A percentile compares a stretch with the other conserved stretches of the same genome.
phyloP scores from a whole-genome alignment of 1,140 invertebrate species.

The Aricia agestis region DNA sequence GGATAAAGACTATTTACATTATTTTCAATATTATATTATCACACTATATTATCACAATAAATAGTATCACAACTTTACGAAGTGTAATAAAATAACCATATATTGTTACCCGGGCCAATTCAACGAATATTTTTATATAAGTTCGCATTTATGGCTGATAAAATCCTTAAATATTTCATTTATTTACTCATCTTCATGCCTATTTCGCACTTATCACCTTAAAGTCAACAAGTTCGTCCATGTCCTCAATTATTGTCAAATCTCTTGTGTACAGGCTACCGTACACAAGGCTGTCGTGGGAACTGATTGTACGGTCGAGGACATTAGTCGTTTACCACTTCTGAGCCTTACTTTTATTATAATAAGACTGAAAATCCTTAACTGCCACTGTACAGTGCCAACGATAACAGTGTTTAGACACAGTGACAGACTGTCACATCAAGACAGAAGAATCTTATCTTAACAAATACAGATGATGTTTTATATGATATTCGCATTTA shows the following conservation, averaged over 20 bases:
- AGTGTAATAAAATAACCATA: too few species aligned
- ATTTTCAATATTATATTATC: too few species aligned
- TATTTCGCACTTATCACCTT: neutral
- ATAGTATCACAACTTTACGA: too few species aligned
- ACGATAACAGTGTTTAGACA: neutral
- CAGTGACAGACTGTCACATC: neutral
- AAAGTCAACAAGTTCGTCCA: neutral
- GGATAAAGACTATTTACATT: too few species aligned
- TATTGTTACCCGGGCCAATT: too few species aligned
- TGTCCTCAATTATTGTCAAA: neutral
- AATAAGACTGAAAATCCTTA: neutral
- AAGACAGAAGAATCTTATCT: neutral
- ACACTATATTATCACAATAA: too few species aligned
- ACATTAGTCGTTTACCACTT: neutral
- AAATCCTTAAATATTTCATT: too few species aligned
- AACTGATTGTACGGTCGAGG: neutral
- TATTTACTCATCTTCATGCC: too few species aligned
- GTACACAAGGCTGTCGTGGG: neutral
- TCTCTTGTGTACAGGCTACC: neutral
- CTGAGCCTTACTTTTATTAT: neutral
- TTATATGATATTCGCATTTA: neutral
- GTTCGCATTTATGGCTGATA: too few species aligned
- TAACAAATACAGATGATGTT: neutral
- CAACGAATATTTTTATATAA: too few species aligned
- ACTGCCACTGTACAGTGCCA: neutral